Percentiles rank a stretch among this genome's conserved stretches.
These are phyloP conservation scores for Bombyx mori DNA, from an alignment of 1,140 invertebrate genomes.

Conservation along the genomic window ASM3026992v2 NC_085131.1:833001-833500, in stretches of 20 bases:
- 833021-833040: not conserved
- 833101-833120: conserved; percentile 3
- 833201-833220: not conserved
- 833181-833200: not conserved
- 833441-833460: no score
- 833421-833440: no score
- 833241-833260: conserved; percentile 57
- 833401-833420: no score
- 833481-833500: no score
- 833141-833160: no score
- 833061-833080: not conserved
- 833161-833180: no score
- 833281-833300: conserved; percentile 64
- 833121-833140: conserved; percentile 1
- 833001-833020: no score
- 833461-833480: no score
- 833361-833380: no score
- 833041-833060: not conserved
- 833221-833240: conserved; percentile 44
- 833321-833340: no score
- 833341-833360: no score
- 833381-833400: no score
- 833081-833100: conserved; percentile 1
- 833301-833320: conserved; percentile 28
- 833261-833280: conserved; percentile 52